phyloP scores from a whole-genome alignment of 2,797 vertebrate species.

The Enteromius fasciolatus region DNA sequence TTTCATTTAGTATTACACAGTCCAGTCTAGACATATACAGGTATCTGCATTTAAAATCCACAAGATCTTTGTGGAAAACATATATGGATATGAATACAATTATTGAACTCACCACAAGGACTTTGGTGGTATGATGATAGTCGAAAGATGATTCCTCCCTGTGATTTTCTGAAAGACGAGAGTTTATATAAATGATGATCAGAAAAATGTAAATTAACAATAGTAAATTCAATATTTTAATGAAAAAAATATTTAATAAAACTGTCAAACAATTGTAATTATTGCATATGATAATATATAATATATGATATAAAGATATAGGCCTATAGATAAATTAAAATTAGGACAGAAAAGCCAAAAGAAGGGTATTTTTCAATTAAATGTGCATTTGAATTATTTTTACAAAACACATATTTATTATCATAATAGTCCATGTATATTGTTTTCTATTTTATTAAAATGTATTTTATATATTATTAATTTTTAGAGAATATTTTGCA shows the following conservation, averaged over 20 bases:
- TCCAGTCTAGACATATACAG: neutral
- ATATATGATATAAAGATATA: neutral
- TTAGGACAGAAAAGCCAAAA: neutral
- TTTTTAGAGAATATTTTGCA: neutral
- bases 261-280: neutral
- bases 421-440: neutral
- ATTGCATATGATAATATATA: neutral
- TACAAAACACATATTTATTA: neutral
- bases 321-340: neutral
- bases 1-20: slow-evolving; percentile 20
- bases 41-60: slow-evolving; percentile 8
- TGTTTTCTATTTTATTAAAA: neutral
- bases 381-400: neutral
- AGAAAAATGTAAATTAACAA: neutral
- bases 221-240: neutral
- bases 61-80: neutral
- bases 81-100: neutral
- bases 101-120: slow-evolving; percentile 77
- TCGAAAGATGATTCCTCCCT: slow-evolving; percentile 80
- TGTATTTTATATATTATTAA: neutral
- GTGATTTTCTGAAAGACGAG: slow-evolving; percentile 78
- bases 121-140: slow-evolving; percentile 81
- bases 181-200: neutral
- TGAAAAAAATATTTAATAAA: neutral
- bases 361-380: neutral